Conservation (phyloP, 2,888 invertebrate genomes). For the Trachelus iudaicus region DNA sequence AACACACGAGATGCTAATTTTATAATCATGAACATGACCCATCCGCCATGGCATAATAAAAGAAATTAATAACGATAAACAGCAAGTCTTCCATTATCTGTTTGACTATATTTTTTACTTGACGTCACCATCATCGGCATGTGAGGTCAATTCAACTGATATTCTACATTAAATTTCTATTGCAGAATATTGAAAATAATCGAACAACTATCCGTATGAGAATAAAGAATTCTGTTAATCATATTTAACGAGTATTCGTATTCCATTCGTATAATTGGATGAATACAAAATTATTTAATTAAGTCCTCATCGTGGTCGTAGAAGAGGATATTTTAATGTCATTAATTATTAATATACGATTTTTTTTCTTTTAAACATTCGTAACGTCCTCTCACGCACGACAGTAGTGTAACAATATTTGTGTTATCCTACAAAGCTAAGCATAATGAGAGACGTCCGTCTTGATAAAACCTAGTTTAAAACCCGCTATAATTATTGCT, state of each 20-base stretch:
- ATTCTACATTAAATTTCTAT: not conserved
- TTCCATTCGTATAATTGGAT: not conserved
- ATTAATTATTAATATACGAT: not conserved
- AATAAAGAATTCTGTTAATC: not conserved
- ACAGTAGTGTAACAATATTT: not conserved
- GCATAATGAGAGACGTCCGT: too few species aligned
- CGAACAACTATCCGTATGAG: not conserved
- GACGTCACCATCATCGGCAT: not conserved
- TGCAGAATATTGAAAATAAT: not conserved
- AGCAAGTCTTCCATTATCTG: not conserved
- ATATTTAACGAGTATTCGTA: not conserved
- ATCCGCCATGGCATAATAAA: not conserved
- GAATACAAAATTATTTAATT: not conserved
- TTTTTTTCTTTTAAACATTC: not conserved
- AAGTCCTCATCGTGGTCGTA: not conserved
- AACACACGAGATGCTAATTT: too few species aligned
- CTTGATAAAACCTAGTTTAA: too few species aligned
- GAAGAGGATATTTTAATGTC: not conserved
- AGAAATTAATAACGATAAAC: not conserved
- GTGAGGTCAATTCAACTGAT: not conserved
- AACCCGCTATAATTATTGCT: too few species aligned
- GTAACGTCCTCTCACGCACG: not conserved
- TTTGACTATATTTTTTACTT: not conserved
- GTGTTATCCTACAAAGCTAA: not conserved
- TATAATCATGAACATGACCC: not conserved